These are phyloP conservation scores for Xylophagus ater DNA, from an alignment of 2,888 invertebrate genomes.

Conservation along the genomic window DNA sequence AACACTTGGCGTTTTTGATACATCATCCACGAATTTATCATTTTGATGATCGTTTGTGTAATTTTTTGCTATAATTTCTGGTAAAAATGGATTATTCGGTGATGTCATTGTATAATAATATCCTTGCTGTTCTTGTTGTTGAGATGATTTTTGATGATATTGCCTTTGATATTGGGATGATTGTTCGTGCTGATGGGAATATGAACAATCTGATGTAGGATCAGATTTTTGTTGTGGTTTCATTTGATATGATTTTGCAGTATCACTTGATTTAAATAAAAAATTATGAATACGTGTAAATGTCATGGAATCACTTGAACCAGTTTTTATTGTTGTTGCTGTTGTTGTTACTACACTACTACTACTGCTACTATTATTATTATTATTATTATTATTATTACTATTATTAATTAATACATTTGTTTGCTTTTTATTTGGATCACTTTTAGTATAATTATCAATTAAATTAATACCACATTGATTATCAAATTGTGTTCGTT, in stretches of 20 bases:
- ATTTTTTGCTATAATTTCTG: slow-evolving; percentile 35
- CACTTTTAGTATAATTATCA: slow-evolving; percentile 5
- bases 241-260: slow-evolving; percentile 9
- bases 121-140: background rate
- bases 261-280: slow-evolving; percentile 25
- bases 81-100: slow-evolving; percentile 37
- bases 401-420: background rate
- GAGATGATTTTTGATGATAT: background rate
- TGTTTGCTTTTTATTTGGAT: too few relatives aligned
- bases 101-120: slow-evolving; percentile 36
- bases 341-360: slow-evolving; percentile 20
- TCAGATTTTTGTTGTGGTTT: slow-evolving; percentile 3
- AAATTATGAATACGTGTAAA: slow-evolving; percentile 32
- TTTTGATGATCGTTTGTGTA: slow-evolving; percentile 24
- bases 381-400: background rate
- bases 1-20: background rate
- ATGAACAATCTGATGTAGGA: slow-evolving; percentile 1
- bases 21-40: background rate
- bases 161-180: background rate
- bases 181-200: background rate
- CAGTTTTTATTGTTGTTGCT: too few relatives aligned
- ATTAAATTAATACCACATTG: too few relatives aligned
- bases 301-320: slow-evolving; percentile 22
- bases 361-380: slow-evolving; percentile 2
- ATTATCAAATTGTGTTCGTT: too few relatives aligned